Base-by-base conservation (phyloP, 2,888 invertebrate species). In the Aphidius colemani region DNA sequence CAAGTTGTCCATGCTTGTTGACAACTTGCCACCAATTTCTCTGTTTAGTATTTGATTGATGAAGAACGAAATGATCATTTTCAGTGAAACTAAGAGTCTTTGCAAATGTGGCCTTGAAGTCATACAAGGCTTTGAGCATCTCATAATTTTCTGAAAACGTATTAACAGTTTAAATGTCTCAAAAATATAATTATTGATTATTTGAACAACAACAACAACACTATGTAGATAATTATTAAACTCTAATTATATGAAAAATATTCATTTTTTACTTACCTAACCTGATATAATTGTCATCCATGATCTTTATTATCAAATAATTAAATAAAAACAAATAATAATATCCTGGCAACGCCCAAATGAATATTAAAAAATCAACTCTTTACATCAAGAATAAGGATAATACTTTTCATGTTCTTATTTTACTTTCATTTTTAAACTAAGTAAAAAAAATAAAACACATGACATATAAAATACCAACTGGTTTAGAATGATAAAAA, bases 1-100 rank as follows among this genome's bases (percentile, higher is more conserved):
- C 94, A 71, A 93, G 87, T 81, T 92, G 90, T 73, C 93, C 94
- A 78, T 88, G 88, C 80, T 87, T 89, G 84, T 92, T 93, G 71
- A 93, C 89, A 57, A 94, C 93, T 85, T 92, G 92, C 93, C 93
- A 94, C 94, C 93, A 94, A 79, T 94, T 93, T 69, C 89, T 86
- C 79, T 93, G 91, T 75, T 92, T 92, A 5, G 89, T 89, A 68
- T 89, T 90, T 30, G 87, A 90, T 78, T 93, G 93, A 75, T 93
- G 90, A 18, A 94, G 84, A 73, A 91, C 89, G 80, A 94, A 94
- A 79, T 88, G 89, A 79, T 94, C 93, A 67, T 92, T 91, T 76
- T 90, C 90, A 70, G 86, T 86, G 82, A 94, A 94, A 78, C 90
- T 92, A 66, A 94, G 84, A 7, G 94, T 93, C 84, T 93, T 93